phyloP scores from a whole-genome alignment of 2,797 vertebrate species.

The Sebastes nivosus region DNA sequence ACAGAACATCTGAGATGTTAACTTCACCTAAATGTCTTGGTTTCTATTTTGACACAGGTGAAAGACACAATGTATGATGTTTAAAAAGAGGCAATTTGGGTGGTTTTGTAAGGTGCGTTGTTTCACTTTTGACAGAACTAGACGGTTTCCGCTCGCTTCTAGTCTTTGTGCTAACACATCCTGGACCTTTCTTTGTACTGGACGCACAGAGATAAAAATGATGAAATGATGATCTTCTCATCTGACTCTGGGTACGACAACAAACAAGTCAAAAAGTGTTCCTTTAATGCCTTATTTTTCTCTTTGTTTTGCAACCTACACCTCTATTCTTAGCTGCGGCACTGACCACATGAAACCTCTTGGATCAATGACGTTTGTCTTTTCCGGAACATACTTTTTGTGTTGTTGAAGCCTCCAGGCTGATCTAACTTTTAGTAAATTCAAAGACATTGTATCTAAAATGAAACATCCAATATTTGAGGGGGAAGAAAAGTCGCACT shows the following conservation, averaged over 20 bases:
- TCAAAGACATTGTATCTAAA: conserved; percentile 10
- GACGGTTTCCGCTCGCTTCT: conserved; percentile 7
- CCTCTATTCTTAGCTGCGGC: conserved; percentile 49
- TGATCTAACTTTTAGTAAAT: conserved; percentile 11
- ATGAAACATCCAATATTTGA: conserved; percentile 1
- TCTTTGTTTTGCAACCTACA: conserved; percentile 42
- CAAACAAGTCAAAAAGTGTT: conserved; percentile 12
- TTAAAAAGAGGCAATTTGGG: conserved; percentile 10
- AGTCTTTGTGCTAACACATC: conserved; percentile 31
- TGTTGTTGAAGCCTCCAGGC: neutral
- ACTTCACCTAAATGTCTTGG: neutral
- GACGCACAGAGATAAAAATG: conserved; percentile 21
- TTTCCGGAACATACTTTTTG: neutral
- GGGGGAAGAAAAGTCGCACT: neutral
- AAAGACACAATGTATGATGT: conserved; percentile 30
- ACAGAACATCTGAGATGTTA: conserved; percentile 11
- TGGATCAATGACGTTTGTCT: conserved; percentile 14
- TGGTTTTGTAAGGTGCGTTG: neutral
- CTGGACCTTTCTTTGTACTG: conserved; percentile 20
- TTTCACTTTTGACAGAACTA: conserved; percentile 40
- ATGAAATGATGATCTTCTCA: conserved; percentile 4
- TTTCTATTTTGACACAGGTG: conserved; percentile 42
- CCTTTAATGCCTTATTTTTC: neutral
- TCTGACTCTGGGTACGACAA: neutral
- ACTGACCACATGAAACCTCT: conserved; percentile 15